Evolutionary conservation across 2,888 invertebrate species (phyloP), one percentile per base, ranked within the genome.

Genomic region (Itoplectis maculator): DNA sequence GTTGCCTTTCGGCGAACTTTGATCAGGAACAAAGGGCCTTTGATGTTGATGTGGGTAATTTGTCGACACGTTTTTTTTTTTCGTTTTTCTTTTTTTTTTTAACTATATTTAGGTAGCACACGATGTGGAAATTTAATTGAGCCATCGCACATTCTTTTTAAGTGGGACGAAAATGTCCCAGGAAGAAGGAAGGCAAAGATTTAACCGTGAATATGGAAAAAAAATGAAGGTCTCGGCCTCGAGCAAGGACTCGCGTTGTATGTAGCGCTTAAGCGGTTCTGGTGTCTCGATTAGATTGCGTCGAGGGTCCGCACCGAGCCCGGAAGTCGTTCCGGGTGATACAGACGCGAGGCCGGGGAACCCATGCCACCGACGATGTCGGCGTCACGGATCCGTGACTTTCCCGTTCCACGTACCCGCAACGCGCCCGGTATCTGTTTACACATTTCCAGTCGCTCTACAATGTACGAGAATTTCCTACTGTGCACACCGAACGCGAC

Each of bases 241-340:
- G 18, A 56, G 23, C 23, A 8, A 56, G 11, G 45, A 72, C 18
- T 51, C 59, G 42, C n/a, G n/a, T n/a, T n/a, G n/a, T n/a, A n/a
- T 9, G 72, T 51, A 42, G 72, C n/a, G 51, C 35, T 20, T 7
- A 68, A 73, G 61, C 61, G 47, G 66, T 42, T 40, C 63, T 40
- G 59, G 72, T 61, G 63, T 35, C 47, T 11, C 80, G 82, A 85
- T 85, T 84, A 81, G 82, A 82, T 85, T 85, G 81, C 82, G 66
- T 70, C 75, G 75, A 63, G n/a, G n/a, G 79, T 79, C 76, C 72
- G 73, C 77, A 83, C 79, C 63, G 61, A 75, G 51, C 20, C 79
- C 85, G 80, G 82, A 83, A 80, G 79, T 79, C 79, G 81, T 85
- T 83, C 82, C 81, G 81, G 65, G 42, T 59, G 70, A 66, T 76